A percentile compares a stretch with the other conserved stretches of the same genome.
Evolutionary conservation across 2,888 invertebrate species (phyloP).

Genomic region (Aquatica leii): DNA sequence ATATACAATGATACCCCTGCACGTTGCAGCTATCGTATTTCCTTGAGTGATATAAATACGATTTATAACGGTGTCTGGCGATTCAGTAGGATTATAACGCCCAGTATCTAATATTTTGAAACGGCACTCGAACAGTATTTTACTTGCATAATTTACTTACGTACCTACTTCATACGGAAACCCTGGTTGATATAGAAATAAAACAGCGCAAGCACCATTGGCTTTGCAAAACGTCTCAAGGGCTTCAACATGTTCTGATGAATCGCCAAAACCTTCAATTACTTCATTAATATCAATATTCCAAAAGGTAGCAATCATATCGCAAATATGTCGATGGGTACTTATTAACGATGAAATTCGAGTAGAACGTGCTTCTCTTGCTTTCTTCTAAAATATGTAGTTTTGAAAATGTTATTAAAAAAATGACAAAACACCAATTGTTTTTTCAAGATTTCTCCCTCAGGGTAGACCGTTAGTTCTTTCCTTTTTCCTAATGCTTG

Average conservation of each 20-base stretch:
- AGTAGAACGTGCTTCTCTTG: constrained; percentile 66
- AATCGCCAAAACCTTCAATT: constrained; percentile 77
- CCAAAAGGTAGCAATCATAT: constrained; percentile 69
- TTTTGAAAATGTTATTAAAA: background rate
- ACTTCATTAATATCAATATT: constrained; percentile 66
- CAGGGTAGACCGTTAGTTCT: background rate
- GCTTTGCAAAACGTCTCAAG: constrained; percentile 70
- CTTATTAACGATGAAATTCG: constrained; percentile 62
- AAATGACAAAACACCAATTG: background rate
- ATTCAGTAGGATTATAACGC: constrained; percentile 62
- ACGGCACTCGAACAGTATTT: background rate
- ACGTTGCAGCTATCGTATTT: constrained; percentile 65
- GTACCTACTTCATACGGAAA: constrained; percentile 72
- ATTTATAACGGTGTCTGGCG: constrained; percentile 58
- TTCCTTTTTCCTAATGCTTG: background rate
- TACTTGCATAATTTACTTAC: constrained; percentile 12
- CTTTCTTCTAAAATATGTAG: constrained; percentile 61
- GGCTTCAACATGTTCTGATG: constrained; percentile 67
- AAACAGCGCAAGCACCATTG: constrained; percentile 66
- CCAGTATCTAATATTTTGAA: constrained; percentile 69
- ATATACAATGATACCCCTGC: constrained; percentile 74
- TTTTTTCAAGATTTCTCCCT: background rate
- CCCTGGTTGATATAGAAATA: constrained; percentile 74
- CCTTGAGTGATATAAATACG: constrained; percentile 73
- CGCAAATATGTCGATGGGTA: constrained; percentile 72